Evolutionary conservation across 2,888 invertebrate species (phyloP), one percentile per base, ranked within the genome.

Genomic region (Disparrhopalites patrizii): DNA sequence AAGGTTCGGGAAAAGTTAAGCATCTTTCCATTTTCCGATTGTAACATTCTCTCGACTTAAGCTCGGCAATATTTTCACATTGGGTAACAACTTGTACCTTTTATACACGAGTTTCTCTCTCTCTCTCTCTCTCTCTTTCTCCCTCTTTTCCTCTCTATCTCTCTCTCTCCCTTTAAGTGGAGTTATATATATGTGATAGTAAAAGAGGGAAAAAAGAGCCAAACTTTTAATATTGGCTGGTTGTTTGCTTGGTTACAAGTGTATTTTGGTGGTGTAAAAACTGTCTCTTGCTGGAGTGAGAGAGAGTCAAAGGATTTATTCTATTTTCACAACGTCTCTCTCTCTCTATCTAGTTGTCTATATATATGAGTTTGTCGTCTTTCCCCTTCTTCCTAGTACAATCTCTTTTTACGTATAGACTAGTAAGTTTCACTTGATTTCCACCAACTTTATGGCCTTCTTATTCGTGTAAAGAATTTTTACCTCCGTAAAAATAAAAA

Each of bases 1-100:
- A n/a, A n/a, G n/a, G n/a, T n/a, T n/a, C n/a, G n/a, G n/a, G 33
- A 33, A 57, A 27, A 36, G 43, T 57, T 57, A 57, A 43, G 25
- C 56, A 56, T 56, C 56, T 56, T 56, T 36, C 33, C 5, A 28
- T 55, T 55, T 56, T 38, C 56, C 40, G 25, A 57, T 57, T 57
- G 57, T 57, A 57, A 27, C 40, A 38, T 33, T 25, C 36, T 40
- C 43, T 25, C 27, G 18, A 55, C 47, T 58, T 43, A 57, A 58
- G 58, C 58, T 58, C 28, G 38, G 58, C 58, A 58, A 58, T 58
- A 58, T 58, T 58, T 58, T 58, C 20, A 23, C 25, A 58, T 40
- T n/a, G 30, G 43, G 43, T 38, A 38, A 36, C 51, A 51, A 52
- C 47, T 47, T n/a, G 1, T 31, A 52, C 52, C 31, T 52, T n/a